These are phyloP conservation scores for Hypomecis punctinalis DNA, from an alignment of 2,888 invertebrate species.

Conservation along the genomic window DNA sequence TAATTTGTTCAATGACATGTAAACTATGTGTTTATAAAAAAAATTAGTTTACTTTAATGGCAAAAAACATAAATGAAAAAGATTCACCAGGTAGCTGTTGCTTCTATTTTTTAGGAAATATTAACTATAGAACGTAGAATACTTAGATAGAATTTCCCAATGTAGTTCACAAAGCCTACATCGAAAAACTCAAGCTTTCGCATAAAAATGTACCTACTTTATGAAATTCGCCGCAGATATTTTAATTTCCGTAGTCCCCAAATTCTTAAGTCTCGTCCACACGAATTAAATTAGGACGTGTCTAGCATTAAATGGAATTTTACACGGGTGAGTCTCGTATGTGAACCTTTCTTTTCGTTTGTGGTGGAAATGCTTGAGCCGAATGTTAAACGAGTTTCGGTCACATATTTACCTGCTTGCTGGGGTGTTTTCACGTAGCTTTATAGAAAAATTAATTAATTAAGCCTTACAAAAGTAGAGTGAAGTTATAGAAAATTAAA, in stretches of 20 bases:
- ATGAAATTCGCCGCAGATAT: slow-evolving; percentile 14
- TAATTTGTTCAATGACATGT: no score
- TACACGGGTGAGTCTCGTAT: slow-evolving; percentile 24
- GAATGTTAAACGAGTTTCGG: slow-evolving; percentile 21
- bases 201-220: neutral
- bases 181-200: no score
- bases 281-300: slow-evolving; percentile 40
- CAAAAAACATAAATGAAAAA: no score
- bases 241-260: slow-evolving; percentile 19
- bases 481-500: no score
- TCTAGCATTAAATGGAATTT: slow-evolving; percentile 32
- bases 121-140: no score
- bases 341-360: slow-evolving; percentile 28
- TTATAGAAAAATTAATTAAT: neutral
- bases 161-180: no score
- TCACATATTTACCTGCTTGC: neutral
- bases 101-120: no score
- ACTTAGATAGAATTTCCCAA: no score
- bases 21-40: no score
- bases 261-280: slow-evolving; percentile 32
- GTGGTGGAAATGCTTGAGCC: slow-evolving; percentile 20
- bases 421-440: neutral
- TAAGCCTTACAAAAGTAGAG: no score
- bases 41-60: no score
- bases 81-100: no score